phyloP scores from a whole-genome alignment of 2,113 vertebrate genomes.

The Hiodon alosoides region DNA sequence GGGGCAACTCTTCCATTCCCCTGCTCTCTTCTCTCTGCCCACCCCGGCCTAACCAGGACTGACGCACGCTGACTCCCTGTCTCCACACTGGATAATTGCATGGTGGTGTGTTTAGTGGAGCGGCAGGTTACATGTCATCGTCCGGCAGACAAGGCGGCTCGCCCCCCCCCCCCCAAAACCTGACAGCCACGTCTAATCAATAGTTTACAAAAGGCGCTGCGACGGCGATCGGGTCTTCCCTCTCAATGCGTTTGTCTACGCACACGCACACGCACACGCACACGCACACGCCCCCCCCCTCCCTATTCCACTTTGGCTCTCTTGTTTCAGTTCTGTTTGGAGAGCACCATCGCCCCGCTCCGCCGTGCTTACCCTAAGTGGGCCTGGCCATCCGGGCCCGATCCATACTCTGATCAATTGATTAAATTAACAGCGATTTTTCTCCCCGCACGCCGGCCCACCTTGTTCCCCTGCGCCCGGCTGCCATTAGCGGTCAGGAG shows the following conservation, averaged over 20 bases:
- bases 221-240: constrained; percentile 66
- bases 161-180: constrained; percentile 38
- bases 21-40: constrained; percentile 51
- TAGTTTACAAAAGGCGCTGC: constrained; percentile 74
- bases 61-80: constrained; percentile 80
- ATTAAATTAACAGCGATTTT: constrained; percentile 80
- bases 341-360: constrained; percentile 50
- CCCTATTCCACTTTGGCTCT: not conserved
- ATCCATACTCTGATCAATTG: constrained; percentile 76
- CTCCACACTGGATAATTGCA: constrained; percentile 82
- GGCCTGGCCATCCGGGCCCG: constrained; percentile 56
- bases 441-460: constrained; percentile 51
- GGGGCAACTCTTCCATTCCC: not conserved
- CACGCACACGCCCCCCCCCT: not conserved
- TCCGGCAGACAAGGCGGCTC: constrained; percentile 64
- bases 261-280: not conserved
- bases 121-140: constrained; percentile 75
- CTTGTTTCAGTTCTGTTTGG: not conserved
- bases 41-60: constrained; percentile 73
- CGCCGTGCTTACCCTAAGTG: constrained; percentile 64
- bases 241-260: not conserved
- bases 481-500: constrained; percentile 35
- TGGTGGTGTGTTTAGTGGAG: constrained; percentile 78
- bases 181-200: constrained; percentile 72
- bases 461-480: constrained; percentile 33